Percentiles rank a stretch among this genome's conserved stretches.
phyloP scores from a whole-genome alignment of 2,888 invertebrate genomes.

The Agelastica alni region DNA sequence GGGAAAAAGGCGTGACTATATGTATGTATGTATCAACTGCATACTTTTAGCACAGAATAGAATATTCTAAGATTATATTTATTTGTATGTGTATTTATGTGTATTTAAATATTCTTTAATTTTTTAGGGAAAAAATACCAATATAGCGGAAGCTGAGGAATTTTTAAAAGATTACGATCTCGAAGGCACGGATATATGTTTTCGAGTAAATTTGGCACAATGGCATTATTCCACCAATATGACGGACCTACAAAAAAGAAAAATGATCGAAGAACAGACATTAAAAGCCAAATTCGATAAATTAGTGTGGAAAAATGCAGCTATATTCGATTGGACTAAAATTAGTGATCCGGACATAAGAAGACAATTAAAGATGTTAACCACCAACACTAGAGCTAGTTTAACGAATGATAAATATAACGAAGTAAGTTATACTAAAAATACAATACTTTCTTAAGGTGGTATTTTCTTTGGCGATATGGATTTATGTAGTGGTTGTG shows the following conservation, averaged over 20 bases:
- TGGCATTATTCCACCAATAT: slow-evolving; percentile 80
- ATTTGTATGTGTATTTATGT: too few species aligned
- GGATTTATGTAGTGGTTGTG: too few species aligned
- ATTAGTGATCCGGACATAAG: slow-evolving; percentile 69
- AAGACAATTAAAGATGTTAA: slow-evolving; percentile 72
- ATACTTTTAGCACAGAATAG: too few species aligned
- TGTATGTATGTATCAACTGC: too few species aligned
- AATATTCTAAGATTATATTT: too few species aligned
- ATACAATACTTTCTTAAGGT: too few species aligned
- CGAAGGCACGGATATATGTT: slow-evolving; percentile 75
- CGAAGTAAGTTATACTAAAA: slow-evolving; percentile 60
- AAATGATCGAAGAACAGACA: slow-evolving; percentile 74
- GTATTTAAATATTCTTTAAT: slow-evolving; percentile 2
- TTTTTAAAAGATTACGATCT: slow-evolving; percentile 74
- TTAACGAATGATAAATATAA: slow-evolving; percentile 73
- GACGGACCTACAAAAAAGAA: slow-evolving; percentile 70
- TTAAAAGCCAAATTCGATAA: slow-evolving; percentile 74
- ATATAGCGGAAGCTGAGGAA: slow-evolving; percentile 69
- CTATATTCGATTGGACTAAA: slow-evolving; percentile 69
- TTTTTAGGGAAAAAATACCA: slow-evolving; percentile 67
- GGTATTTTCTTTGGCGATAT: too few species aligned
- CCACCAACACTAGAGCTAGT: slow-evolving; percentile 73
- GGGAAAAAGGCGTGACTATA: too few species aligned
- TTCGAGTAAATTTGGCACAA: slow-evolving; percentile 70
- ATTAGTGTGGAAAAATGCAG: slow-evolving; percentile 74